phyloP scores from a whole-genome alignment of 2,888 invertebrate genomes.

The Bursaphelenchus okinawaensis region DNA sequence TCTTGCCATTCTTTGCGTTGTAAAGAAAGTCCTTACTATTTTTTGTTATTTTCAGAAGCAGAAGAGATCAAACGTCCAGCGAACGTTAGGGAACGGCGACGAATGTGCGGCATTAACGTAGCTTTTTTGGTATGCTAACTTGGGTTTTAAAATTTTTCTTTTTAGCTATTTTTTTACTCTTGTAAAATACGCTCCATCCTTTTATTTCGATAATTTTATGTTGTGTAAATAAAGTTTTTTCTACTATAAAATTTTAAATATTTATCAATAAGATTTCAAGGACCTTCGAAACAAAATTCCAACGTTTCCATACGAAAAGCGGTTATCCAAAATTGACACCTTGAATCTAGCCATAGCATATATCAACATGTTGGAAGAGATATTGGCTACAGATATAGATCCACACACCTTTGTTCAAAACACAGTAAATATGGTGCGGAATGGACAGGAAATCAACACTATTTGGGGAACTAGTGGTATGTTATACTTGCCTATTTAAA shows the following conservation, averaged over 20 bases:
- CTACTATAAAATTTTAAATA: background rate
- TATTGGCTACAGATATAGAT: conserved; percentile 45
- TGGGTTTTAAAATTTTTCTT: conserved; percentile 12
- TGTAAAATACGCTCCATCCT: background rate
- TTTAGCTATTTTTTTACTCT: background rate
- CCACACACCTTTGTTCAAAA: conserved; percentile 39
- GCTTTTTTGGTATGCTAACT: conserved; percentile 44
- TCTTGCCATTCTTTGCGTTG: too few species aligned
- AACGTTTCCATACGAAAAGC: conserved; percentile 96
- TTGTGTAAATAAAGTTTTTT: background rate
- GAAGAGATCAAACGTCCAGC: conserved; percentile 74
- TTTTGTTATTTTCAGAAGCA: background rate
- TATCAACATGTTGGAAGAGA: conserved; percentile 74
- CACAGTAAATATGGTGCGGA: conserved; percentile 37
- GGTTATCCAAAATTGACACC: conserved; percentile 96
- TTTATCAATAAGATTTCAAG: conserved; percentile 60
- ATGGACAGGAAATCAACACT: conserved; percentile 37
- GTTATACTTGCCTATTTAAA: conserved; percentile 1
- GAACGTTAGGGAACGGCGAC: conserved; percentile 89
- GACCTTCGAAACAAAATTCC: conserved; percentile 94
- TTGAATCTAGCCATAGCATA: conserved; percentile 92
- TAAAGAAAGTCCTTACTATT: background rate
- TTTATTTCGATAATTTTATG: background rate
- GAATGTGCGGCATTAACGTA: conserved; percentile 99
- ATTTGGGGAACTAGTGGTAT: conserved; percentile 55